Conservation (phyloP, 2,888 invertebrate species). For the Dexiosoma caninum region DNA sequence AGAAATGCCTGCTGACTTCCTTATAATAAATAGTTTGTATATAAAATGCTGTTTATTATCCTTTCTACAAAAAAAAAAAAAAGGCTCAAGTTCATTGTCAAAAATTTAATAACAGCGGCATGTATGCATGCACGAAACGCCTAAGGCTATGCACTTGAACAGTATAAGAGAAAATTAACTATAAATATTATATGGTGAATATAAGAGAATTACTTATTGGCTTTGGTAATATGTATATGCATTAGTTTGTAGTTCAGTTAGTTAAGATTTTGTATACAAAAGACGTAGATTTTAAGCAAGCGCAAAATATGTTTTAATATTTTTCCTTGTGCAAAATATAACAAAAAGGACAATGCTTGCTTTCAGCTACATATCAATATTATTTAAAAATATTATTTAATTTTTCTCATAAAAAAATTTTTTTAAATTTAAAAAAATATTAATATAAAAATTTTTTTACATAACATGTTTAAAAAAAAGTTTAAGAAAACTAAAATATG, state of each 20-base stretch:
- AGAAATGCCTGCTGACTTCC: not conserved
- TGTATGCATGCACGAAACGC: not conserved
- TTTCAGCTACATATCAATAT: too few relatives aligned
- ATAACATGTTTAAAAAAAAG: too few relatives aligned
- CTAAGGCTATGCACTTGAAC: slow-evolving; percentile 3
- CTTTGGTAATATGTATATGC: too few relatives aligned
- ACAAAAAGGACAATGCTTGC: too few relatives aligned
- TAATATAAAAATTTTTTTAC: too few relatives aligned
- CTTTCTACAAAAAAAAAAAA: not conserved
- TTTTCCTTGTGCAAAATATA: too few relatives aligned
- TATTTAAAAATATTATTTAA: too few relatives aligned
- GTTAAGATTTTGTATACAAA: slow-evolving; percentile 73
- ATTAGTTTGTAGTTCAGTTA: slow-evolving; percentile 53
- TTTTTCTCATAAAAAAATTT: too few relatives aligned
- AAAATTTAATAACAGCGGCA: slow-evolving; percentile 54
- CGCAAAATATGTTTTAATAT: too few relatives aligned
- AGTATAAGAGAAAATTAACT: not conserved
- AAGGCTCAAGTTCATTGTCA: slow-evolving; percentile 74
- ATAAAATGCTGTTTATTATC: slow-evolving; percentile 24
- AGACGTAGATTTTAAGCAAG: too few relatives aligned
- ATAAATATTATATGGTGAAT: not conserved
- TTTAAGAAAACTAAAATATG: too few relatives aligned
- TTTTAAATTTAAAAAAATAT: too few relatives aligned
- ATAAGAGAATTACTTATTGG: not conserved
- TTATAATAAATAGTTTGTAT: not conserved